These are phyloP conservation scores for Apodemia duryi DNA, from an alignment of 2,888 invertebrate species.

Conservation along the genomic window DNA sequence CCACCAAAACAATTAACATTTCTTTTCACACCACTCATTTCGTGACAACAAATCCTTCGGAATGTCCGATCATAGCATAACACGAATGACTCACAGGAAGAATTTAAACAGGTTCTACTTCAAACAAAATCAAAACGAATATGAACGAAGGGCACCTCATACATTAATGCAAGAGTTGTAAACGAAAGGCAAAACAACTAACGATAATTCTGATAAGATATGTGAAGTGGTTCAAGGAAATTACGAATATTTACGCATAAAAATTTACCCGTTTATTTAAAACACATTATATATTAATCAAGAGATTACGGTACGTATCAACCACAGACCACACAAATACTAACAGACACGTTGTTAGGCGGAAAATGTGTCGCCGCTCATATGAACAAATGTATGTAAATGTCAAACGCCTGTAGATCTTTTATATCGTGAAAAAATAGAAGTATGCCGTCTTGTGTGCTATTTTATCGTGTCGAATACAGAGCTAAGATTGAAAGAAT, in stretches of 20 bases:
- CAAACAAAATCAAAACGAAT: background rate
- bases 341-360: too few relatives aligned
- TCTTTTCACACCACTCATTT: constrained; percentile 27
- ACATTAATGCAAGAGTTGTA: constrained; percentile 16
- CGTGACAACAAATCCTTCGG: background rate
- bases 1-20: constrained; percentile 46
- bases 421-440: too few relatives aligned
- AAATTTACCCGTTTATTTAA: too few relatives aligned
- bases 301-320: too few relatives aligned
- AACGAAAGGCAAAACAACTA: constrained; percentile 26
- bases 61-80: background rate
- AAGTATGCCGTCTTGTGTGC: too few relatives aligned
- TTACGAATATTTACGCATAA: background rate
- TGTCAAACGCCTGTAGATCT: too few relatives aligned
- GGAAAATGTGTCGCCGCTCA: too few relatives aligned
- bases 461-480: too few relatives aligned
- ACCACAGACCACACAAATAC: too few relatives aligned
- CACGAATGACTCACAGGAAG: constrained; percentile 23
- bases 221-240: constrained; percentile 57
- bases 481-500: too few relatives aligned
- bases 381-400: too few relatives aligned
- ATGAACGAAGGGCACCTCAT: background rate
- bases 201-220: constrained; percentile 52
- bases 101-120: constrained; percentile 22
- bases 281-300: too few relatives aligned